Percentiles rank a stretch among this genome's conserved stretches.
Evolutionary conservation across 2,888 invertebrate species (phyloP).

Genomic region (Imbricaverruca yamaguchii): DNA sequence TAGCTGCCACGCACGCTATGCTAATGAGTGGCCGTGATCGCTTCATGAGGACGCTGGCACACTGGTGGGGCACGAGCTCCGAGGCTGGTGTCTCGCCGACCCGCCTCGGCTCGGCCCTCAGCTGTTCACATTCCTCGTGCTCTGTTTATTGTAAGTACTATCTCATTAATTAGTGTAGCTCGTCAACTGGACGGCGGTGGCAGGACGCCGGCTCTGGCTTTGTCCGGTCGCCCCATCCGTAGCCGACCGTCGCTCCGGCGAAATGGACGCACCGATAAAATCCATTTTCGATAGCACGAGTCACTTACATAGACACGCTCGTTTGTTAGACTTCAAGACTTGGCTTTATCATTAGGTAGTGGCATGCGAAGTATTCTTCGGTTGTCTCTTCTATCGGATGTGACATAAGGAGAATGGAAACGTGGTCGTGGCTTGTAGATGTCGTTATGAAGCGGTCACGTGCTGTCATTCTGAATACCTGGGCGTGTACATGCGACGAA

Average conservation of each 20-base stretch:
- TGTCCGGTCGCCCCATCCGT: background rate
- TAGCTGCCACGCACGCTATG: background rate
- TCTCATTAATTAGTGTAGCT: constrained; percentile 19
- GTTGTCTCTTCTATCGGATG: background rate
- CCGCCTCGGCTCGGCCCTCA: background rate
- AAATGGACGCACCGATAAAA: background rate
- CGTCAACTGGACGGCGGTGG: background rate
- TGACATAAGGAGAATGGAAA: constrained; percentile 13
- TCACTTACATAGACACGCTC: constrained; percentile 20
- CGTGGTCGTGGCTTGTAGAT: background rate
- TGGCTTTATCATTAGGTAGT: constrained; percentile 4
- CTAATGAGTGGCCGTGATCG: background rate
- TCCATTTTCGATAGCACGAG: constrained; percentile 19
- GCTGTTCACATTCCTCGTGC: constrained; percentile 3
- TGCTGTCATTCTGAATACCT: too few relatives aligned
- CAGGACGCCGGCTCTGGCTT: background rate
- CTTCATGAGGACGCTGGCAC: too few relatives aligned
- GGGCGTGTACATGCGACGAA: too few relatives aligned
- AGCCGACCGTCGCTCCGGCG: background rate
- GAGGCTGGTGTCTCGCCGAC: too few relatives aligned
- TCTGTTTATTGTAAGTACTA: constrained; percentile 19
- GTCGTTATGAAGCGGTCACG: too few relatives aligned
- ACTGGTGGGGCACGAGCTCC: too few relatives aligned
- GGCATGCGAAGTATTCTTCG: background rate
- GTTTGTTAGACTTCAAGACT: constrained; percentile 12